Evolutionary conservation across 2,888 invertebrate genomes (phyloP), one percentile per base, ranked within the genome.

Genomic region (Dastarcus helophoroides): DNA sequence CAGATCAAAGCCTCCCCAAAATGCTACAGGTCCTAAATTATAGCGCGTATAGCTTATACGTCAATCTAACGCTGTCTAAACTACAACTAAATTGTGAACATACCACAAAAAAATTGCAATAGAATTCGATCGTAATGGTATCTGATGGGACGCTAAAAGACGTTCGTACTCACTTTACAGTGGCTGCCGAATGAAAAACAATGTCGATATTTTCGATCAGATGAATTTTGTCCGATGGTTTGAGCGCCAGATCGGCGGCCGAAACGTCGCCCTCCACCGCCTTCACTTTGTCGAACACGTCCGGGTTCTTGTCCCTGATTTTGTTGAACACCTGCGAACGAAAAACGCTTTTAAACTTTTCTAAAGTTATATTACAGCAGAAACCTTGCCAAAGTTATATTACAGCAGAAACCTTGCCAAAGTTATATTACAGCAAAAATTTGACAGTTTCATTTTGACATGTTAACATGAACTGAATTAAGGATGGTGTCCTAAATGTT

Each of bases 161-260:
- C 14, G 11, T 16, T 17, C 14, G 3, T 12, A 37, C 47, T 48
- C 48, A 61, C 47, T 82, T 76, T 10, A 97, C 89, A 0, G 95
- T 95, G 0, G 95, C 95, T 0, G 95, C 97, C 12, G 90, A 86
- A 59, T 97, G 95, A 61, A 95, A 90, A 31, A 95, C 84, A 8
- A 88, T 71, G 19, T 86, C 76, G 8, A 91, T 82, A 26, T 76
- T 71, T 3, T 73, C 68, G 10, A 63, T 61, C 9, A 86, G 56
- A 37, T 71, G 62, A 22, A 62, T 60, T 30, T 73, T 71, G 51
- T 85, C 82, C 3, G 71, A 66, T 1, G 67, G 58, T 34, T 68
- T 72, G 27, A 89, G 70, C 6, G 86, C 85, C 14, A 86, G 62
- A 38, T 74, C 72, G 0, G 76, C 71, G 10, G 73, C 63, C 0